Evolutionary conservation across 2,888 invertebrate genomes (phyloP), one percentile per base, ranked within the genome.

Genomic region (Pogonocherus hispidulus): DNA sequence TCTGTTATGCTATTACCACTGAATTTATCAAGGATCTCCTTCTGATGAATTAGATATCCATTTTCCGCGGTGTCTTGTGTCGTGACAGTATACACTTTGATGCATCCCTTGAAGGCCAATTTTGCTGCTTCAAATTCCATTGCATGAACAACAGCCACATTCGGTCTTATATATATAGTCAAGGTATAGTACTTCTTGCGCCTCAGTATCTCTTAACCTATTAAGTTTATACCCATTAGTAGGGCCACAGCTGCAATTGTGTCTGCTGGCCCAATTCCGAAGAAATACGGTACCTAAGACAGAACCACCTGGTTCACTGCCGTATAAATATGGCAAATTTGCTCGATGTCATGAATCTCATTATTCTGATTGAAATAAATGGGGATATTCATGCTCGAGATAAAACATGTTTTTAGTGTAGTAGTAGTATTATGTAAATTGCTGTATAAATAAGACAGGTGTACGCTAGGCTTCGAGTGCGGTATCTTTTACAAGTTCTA

Each of bases 291-390:
- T 18, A 52, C 52, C 52, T 32, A 32, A 52, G 52, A 52, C 32
- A 52, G 52, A 16, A 52, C 52, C 32, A 52, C 52, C 52, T 52
- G n/a, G 52, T 32, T 18, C 19, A 14, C 32, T 52, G 52, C 52
- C 52, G 32, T 52, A 52, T 52, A 52, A 52, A 52, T 52, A 52
- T 14, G 52, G 19, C 52, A 49, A 27, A 20, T 52, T 52, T 52
- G 5, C 32, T 52, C 32, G 27, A 32, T 32, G 32, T 52, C 32
- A 32, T 52, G 11, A 11, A 22, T 46, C 46, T 46, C 46, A 1
- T 46, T 18, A 46, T 46, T 46, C 22, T 20, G 49, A 23, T 51
- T 22, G 23, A 23, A 14, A 23, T 22, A n/a, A n/a, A 22, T 52
- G 52, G 32, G 52, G 16, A 27, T 14, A 18, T 52, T 18, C 52